Evolutionary conservation across 2,888 invertebrate species (phyloP).

Genomic region (Acleris literana): DNA sequence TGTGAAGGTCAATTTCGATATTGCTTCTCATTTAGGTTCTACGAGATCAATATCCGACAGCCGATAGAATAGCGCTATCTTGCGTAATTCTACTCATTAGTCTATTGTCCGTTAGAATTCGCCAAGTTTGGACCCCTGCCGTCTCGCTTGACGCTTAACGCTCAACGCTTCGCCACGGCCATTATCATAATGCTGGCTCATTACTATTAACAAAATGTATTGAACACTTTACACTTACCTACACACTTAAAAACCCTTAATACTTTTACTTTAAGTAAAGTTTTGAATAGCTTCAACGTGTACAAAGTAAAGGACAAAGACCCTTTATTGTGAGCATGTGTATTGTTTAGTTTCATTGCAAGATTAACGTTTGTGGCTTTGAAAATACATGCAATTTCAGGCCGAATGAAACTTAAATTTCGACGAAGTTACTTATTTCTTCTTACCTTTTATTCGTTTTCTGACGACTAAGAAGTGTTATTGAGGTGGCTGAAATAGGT

Average conservation of each 20-base stretch:
- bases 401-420: constrained; percentile 16
- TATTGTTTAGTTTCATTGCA: constrained; percentile 51
- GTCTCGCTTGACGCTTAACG: constrained; percentile 39
- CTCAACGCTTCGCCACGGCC: constrained; percentile 44
- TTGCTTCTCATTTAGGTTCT: constrained; percentile 9
- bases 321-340: constrained; percentile 42
- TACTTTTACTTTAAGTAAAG: background rate
- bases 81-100: constrained; percentile 78
- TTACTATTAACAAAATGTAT: constrained; percentile 46
- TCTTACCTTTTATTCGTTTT: background rate
- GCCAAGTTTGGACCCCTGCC: constrained; percentile 71
- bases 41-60: constrained; percentile 22
- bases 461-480: background rate
- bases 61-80: constrained; percentile 56
- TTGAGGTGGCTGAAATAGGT: constrained; percentile 11
- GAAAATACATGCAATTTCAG: constrained; percentile 37
- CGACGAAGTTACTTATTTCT: constrained; percentile 5
- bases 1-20: constrained; percentile 8
- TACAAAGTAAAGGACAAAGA: constrained; percentile 50
- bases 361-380: constrained; percentile 49
- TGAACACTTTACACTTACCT: constrained; percentile 40
- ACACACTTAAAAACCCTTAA: background rate
- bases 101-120: constrained; percentile 67
- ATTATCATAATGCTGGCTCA: constrained; percentile 42
- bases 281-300: constrained; percentile 7